phyloP scores from a whole-genome alignment of 1,140 invertebrate genomes.

The Maconellicoccus hirsutus region DNA sequence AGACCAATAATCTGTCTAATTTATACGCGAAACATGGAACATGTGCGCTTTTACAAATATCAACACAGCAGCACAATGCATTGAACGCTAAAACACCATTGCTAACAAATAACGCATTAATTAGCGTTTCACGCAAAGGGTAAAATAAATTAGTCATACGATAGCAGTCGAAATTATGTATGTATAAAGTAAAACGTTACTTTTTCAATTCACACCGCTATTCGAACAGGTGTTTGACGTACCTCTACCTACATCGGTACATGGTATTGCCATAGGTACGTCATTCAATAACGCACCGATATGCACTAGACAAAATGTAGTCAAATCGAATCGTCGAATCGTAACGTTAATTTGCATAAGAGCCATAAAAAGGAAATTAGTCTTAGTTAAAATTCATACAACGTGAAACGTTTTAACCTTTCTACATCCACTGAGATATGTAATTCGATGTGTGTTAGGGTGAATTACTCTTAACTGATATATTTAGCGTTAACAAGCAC shows the following conservation, averaged over 20 bases:
- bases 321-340: constrained; percentile 12
- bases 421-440: background rate
- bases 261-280: background rate
- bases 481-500: constrained; percentile 13
- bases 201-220: background rate
- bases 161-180: background rate
- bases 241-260: no score
- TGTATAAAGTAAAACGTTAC: background rate
- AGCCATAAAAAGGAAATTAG: constrained; percentile 19
- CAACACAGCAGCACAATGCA: background rate
- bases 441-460: background rate
- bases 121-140: constrained; percentile 6
- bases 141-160: background rate
- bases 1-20: no score
- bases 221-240: background rate
- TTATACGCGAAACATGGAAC: no score
- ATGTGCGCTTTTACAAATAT: background rate
- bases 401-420: constrained; percentile 11
- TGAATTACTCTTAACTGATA: background rate
- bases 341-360: constrained; percentile 14
- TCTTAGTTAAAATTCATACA: constrained; percentile 11
- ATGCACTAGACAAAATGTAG: background rate
- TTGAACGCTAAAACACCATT: background rate
- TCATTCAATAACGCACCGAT: background rate
- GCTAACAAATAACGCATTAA: constrained; percentile 1